These are phyloP conservation scores for Bathybates hornii DNA, from an alignment of 2,113 vertebrate genomes.

Conservation along the genomic window DNA sequence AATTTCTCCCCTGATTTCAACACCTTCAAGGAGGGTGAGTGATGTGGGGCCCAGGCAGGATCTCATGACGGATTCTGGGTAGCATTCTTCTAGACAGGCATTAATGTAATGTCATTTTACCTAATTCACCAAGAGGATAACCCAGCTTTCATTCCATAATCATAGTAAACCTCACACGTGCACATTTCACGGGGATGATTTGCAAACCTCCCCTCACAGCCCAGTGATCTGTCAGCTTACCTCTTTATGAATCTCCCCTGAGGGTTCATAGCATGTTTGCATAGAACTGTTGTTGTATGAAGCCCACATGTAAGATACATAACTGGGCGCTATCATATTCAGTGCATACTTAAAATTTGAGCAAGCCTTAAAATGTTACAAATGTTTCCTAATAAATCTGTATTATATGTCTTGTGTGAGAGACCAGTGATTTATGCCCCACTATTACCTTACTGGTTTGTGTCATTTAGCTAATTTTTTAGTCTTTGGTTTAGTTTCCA, in stretches of 20 bases:
- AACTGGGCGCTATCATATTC: background rate
- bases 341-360: background rate
- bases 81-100: slow-evolving; percentile 23
- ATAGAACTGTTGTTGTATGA: background rate
- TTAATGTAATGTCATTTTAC: slow-evolving; percentile 24
- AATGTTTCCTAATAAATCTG: background rate
- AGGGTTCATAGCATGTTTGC: background rate
- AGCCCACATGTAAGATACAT: background rate
- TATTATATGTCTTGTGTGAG: background rate
- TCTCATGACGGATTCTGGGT: slow-evolving; percentile 17
- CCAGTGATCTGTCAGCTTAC: background rate
- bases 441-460: background rate
- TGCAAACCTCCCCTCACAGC: background rate
- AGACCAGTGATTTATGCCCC: background rate
- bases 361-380: background rate
- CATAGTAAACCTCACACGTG: background rate
- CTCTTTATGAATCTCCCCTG: background rate
- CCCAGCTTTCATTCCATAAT: background rate
- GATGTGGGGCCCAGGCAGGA: slow-evolving; percentile 30
- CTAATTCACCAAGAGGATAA: slow-evolving; percentile 23
- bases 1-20: slow-evolving; percentile 38
- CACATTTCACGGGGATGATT: background rate
- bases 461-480: background rate
- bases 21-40: slow-evolving; percentile 33
- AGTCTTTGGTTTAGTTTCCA: background rate